phyloP scores from a whole-genome alignment of 2,113 vertebrate species.

The Trinectes maculatus region DNA sequence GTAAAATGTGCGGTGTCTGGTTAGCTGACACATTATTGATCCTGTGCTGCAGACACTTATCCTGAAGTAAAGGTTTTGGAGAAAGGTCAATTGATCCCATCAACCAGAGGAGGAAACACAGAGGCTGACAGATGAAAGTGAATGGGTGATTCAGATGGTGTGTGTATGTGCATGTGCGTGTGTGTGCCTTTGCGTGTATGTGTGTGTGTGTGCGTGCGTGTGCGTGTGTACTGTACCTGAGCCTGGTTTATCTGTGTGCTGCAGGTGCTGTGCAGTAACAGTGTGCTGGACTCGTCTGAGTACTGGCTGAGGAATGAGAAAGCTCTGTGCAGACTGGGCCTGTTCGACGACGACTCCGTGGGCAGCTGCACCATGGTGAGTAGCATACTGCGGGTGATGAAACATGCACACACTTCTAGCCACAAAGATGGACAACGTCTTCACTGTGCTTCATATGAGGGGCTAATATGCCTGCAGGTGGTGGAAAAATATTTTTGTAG shows the following conservation, averaged over 20 bases:
- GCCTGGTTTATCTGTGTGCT: slow-evolving; percentile 37
- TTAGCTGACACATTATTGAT: slow-evolving; percentile 57
- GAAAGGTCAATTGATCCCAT: slow-evolving; percentile 59
- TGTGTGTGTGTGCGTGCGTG: neutral
- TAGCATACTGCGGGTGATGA: slow-evolving; percentile 52
- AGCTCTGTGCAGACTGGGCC: slow-evolving; percentile 88
- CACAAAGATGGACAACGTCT: slow-evolving; percentile 16
- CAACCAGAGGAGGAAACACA: slow-evolving; percentile 7
- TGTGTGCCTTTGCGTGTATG: neutral
- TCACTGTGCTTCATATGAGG: slow-evolving; percentile 1
- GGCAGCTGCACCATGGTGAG: slow-evolving; percentile 90
- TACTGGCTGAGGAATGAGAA: slow-evolving; percentile 96
- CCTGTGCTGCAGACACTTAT: slow-evolving; percentile 4
- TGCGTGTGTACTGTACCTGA: slow-evolving; percentile 18
- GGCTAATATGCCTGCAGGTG: neutral
- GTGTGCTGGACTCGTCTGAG: slow-evolving; percentile 90
- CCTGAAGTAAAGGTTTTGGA: slow-evolving; percentile 25
- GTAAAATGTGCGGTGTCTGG: slow-evolving; percentile 13
- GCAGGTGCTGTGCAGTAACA: slow-evolving; percentile 92
- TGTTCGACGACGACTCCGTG: slow-evolving; percentile 89
- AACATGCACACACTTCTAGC: slow-evolving; percentile 15
- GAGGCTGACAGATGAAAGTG: slow-evolving; percentile 28
- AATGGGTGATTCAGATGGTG: slow-evolving; percentile 18
- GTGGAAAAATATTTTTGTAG: slow-evolving; percentile 3
- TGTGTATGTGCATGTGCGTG: neutral